Conservation (phyloP, 2,113 vertebrate genomes). For the Acrocephalus kingi region DNA sequence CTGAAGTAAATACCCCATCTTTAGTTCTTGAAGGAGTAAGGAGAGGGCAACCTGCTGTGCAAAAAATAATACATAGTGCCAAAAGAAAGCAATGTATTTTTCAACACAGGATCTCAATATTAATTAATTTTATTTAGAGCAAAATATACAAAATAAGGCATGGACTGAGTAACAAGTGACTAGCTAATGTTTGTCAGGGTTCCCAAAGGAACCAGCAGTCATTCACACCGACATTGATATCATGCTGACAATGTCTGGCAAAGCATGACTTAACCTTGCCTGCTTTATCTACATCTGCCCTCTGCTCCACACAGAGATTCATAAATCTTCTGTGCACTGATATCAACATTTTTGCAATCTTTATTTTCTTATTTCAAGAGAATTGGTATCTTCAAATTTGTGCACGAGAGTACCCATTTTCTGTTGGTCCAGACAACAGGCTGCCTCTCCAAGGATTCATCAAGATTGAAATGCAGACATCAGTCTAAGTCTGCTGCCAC, state of each 20-base stretch:
- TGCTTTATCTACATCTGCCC: background rate
- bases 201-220: background rate
- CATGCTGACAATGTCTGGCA: background rate
- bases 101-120: background rate
- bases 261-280: background rate
- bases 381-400: background rate
- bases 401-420: background rate
- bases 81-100: background rate
- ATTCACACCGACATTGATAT: background rate
- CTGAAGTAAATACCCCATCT: background rate
- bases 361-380: background rate
- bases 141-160: background rate
- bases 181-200: background rate
- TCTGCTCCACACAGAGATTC: background rate
- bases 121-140: conserved; percentile 13
- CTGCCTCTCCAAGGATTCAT: background rate
- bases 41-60: background rate
- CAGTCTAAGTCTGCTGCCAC: background rate
- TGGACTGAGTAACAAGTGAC: background rate
- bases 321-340: background rate
- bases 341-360: background rate
- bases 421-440: background rate
- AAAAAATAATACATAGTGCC: background rate
- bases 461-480: background rate
- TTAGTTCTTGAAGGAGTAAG: background rate